Conservation (phyloP, 2,888 invertebrate species). For the Notocelia uddmanniana region DNA sequence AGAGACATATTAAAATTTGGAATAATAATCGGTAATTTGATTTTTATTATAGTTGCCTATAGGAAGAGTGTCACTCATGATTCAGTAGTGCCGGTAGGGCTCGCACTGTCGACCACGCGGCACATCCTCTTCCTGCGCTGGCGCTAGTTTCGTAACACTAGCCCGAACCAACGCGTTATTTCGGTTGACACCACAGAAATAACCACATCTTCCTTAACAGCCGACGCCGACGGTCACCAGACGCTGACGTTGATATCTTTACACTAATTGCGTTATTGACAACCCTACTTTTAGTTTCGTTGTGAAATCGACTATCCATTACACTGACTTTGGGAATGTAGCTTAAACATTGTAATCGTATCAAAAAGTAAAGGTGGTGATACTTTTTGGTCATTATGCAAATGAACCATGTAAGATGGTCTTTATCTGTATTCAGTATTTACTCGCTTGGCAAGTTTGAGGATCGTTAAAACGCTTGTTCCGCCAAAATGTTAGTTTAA, state of each 20-base stretch:
- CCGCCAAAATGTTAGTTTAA: constrained; percentile 46
- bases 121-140: constrained; percentile 80
- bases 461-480: constrained; percentile 48
- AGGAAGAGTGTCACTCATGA: neutral
- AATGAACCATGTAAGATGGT: constrained; percentile 60
- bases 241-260: constrained; percentile 82
- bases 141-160: constrained; percentile 77
- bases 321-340: constrained; percentile 47
- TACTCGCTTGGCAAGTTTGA: constrained; percentile 60
- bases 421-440: constrained; percentile 66
- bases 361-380: neutral
- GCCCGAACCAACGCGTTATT: constrained; percentile 76
- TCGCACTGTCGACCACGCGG: constrained; percentile 54
- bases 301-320: constrained; percentile 61
- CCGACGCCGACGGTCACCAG: constrained; percentile 68
- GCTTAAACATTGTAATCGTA: neutral
- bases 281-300: constrained; percentile 71
- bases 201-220: constrained; percentile 78
- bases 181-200: constrained; percentile 84
- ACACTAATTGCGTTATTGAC: constrained; percentile 85
- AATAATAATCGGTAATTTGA: neutral
- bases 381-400: constrained; percentile 67
- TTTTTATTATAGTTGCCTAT: too few relatives aligned
- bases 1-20: neutral
- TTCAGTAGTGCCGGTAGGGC: constrained; percentile 34